Evolutionary conservation across 2,888 invertebrate genomes (phyloP).

Genomic region (Protophormia terraenovae): DNA sequence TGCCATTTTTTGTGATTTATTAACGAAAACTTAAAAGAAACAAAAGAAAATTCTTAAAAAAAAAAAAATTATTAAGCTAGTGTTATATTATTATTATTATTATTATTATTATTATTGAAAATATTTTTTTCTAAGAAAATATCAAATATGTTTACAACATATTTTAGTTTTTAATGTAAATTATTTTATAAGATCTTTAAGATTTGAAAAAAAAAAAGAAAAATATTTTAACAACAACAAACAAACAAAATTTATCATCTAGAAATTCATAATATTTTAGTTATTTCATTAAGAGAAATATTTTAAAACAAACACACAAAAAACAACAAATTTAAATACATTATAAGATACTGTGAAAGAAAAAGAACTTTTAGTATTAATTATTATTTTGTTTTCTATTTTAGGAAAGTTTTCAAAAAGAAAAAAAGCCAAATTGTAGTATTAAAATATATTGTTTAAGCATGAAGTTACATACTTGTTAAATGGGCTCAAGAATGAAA

Average conservation of each 20-base stretch:
- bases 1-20: conserved; percentile 68
- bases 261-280: conserved; percentile 48
- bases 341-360: conserved; percentile 44
- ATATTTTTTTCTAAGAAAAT: conserved; percentile 52
- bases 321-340: conserved; percentile 49
- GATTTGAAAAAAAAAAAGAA: conserved; percentile 35
- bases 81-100: conserved; percentile 41
- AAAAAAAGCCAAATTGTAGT: conserved; percentile 27
- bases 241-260: conserved; percentile 17
- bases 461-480: neutral
- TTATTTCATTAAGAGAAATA: conserved; percentile 42
- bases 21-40: conserved; percentile 43
- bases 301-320: conserved; percentile 40
- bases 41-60: neutral
- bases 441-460: neutral
- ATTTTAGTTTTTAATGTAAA: conserved; percentile 60
- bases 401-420: neutral
- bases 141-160: conserved; percentile 57
- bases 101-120: conserved; percentile 32
- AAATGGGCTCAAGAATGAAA: neutral
- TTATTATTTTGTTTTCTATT: conserved; percentile 7
- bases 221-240: conserved; percentile 49
- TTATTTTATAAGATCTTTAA: conserved; percentile 65
- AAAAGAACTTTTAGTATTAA: neutral
- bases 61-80: conserved; percentile 39